Evolutionary conservation across 1,140 invertebrate genomes (phyloP).

Genomic region (Ostrea edulis): DNA sequence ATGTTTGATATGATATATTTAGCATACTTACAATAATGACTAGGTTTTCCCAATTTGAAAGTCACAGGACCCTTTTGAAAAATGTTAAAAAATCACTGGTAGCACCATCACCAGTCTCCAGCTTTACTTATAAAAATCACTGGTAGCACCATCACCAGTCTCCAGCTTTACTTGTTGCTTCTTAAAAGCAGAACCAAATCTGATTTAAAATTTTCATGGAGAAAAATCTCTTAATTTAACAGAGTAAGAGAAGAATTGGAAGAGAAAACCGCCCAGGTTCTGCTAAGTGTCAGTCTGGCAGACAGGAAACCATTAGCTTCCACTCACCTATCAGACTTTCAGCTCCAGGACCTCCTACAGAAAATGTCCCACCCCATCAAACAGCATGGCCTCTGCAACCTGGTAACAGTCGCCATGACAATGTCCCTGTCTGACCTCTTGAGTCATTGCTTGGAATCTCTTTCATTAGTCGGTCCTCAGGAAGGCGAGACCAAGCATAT

Average conservation of each 20-base stretch:
- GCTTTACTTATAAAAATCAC: too few relatives aligned
- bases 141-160: too few relatives aligned
- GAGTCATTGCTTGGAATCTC: conserved; percentile 51
- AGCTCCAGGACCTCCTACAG: conserved; percentile 51
- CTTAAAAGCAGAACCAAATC: too few relatives aligned
- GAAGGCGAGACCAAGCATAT: conserved; percentile 50
- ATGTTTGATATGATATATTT: too few relatives aligned
- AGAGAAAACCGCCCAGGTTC: conserved; percentile 44
- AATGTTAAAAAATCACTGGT: too few relatives aligned
- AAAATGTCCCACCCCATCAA: conserved; percentile 50
- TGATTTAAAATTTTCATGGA: too few relatives aligned
- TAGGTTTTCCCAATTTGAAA: too few relatives aligned
- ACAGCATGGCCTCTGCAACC: conserved; percentile 46
- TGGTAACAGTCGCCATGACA: conserved; percentile 49
- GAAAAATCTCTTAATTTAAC: conserved; percentile 34
- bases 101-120: too few relatives aligned
- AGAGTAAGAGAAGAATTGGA: conserved; percentile 58
- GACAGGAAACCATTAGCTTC: conserved; percentile 39
- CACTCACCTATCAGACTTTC: conserved; percentile 39
- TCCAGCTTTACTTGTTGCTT: too few relatives aligned
- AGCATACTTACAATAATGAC: too few relatives aligned
- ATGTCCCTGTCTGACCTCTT: conserved; percentile 46
- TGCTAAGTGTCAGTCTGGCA: conserved; percentile 49
- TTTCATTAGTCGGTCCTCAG: conserved; percentile 40
- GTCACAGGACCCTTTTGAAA: too few relatives aligned